Percentiles rank a stretch among this genome's conserved stretches.
phyloP scores from a whole-genome alignment of 2,888 invertebrate genomes.

The Autographa gamma region DNA sequence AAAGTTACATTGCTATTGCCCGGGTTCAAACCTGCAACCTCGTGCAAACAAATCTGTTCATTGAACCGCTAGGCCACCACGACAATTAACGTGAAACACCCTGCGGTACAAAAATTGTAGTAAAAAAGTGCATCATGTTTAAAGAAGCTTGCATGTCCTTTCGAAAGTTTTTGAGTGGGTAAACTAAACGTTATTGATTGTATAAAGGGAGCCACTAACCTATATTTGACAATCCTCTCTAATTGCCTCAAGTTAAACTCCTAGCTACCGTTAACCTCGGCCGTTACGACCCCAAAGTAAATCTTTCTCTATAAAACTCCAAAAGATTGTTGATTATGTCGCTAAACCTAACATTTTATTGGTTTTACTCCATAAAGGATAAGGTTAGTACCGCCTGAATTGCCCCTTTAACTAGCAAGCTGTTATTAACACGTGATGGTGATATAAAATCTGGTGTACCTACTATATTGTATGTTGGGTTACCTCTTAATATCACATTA shows the following conservation, averaged over 20 bases:
- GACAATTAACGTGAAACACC: no score
- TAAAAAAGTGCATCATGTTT: no score
- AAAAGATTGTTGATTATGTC: conserved; percentile 38
- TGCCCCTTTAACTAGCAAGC: not conserved
- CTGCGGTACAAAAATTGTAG: no score
- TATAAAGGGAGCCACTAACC: not conserved
- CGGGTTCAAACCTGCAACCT: no score
- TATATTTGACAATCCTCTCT: not conserved
- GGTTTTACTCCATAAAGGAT: conserved; percentile 34
- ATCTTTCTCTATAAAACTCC: conserved; percentile 44
- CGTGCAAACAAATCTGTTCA: no score
- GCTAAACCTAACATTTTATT: conserved; percentile 26
- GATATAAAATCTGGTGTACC: not conserved
- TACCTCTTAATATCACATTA: no score
- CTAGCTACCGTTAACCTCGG: conserved; percentile 1
- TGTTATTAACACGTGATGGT: conserved; percentile 1
- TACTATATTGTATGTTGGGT: no score
- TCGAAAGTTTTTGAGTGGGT: no score
- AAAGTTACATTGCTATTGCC: no score
- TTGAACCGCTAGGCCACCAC: no score
- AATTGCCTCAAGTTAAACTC: not conserved
- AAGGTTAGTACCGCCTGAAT: conserved; percentile 13
- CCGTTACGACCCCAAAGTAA: conserved; percentile 33
- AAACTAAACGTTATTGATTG: no score
- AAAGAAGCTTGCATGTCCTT: no score